phyloP scores from a whole-genome alignment of 1,140 invertebrate species.

The Hyles euphorbiae region DNA sequence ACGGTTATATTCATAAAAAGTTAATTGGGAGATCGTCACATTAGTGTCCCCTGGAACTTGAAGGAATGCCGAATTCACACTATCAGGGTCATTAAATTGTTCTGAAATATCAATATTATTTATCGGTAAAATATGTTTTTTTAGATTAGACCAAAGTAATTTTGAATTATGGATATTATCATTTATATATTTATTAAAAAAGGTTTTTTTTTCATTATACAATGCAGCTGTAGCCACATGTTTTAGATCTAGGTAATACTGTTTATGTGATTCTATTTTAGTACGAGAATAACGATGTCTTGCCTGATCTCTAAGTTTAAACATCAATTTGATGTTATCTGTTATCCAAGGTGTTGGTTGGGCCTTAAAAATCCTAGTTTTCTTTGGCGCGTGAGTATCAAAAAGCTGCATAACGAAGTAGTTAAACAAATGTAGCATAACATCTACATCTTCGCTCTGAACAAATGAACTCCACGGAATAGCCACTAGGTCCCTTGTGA shows the following conservation, averaged over 20 bases:
- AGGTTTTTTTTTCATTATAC: conserved; percentile 17
- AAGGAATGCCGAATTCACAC: conserved; percentile 12
- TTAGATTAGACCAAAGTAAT: conserved; percentile 19
- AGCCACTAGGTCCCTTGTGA: conserved; percentile 11
- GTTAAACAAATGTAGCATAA: conserved; percentile 24
- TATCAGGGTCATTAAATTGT: conserved; percentile 13
- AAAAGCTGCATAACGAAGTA: conserved; percentile 14
- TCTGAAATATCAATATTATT: neutral
- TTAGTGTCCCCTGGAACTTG: no score
- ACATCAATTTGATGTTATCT: conserved; percentile 25
- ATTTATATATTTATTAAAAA: no score
- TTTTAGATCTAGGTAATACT: conserved; percentile 18
- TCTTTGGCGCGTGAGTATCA: conserved; percentile 24
- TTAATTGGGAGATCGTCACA: conserved; percentile 5
- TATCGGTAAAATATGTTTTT: neutral
- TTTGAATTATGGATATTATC: conserved; percentile 11
- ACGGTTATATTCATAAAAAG: conserved; percentile 6
- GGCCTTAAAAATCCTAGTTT: neutral
- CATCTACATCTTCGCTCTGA: conserved; percentile 11
- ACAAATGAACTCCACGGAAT: conserved; percentile 14
- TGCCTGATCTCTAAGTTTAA: conserved; percentile 5
- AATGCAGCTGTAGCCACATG: conserved; percentile 13
- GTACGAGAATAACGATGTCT: conserved; percentile 10
- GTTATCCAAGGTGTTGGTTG: conserved; percentile 26
- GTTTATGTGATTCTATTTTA: conserved; percentile 14